Base-by-base conservation (phyloP, 2,888 invertebrate genomes). In the Petrophora chlorosata region DNA sequence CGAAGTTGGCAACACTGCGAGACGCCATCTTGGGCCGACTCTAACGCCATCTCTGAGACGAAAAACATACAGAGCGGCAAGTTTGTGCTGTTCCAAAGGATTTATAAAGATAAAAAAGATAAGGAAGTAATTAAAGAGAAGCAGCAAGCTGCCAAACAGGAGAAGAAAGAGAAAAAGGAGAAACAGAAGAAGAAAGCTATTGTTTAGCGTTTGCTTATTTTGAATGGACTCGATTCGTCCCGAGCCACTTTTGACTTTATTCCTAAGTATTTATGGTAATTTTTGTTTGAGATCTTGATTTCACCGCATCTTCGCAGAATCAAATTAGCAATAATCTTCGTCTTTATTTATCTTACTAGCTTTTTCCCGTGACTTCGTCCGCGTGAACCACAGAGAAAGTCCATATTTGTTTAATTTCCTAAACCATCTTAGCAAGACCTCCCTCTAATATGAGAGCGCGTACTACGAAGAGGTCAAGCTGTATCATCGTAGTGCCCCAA, bases 71-170 rank as follows among this genome's bases (percentile, higher is more conserved):
- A 85, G 34, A 73, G 75, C 26, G 88, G 88, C 0, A 90, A 90
- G 51, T 83, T 88, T 28, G 79, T 90, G 14, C 56, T 91, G 5
- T 90, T 90, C 47, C 90, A 83, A 60, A 76, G 89, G 57, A 78
- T 90, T 40, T 84, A 87, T 52, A 63, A 54, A 1, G 82, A 87
- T 33, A 86, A 85, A 23, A 76, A 76, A 13, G 64, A 61, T 44
- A 47, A 57, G n/a, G 34, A 9, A 14, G 48, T 0, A 7, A 12
- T 44, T 9, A 44, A 40, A 15, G 36, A 32, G 8, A 17, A 26
- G n/a, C n/a, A n/a, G n/a, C 36, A 9, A 14, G 48, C 0, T n/a
- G 15, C 41, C n/a, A 44, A 40, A 15, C 39, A 32, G 8, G 23
- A 26, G n/a, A 50, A 50, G 38, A 61, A 53, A 4, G 81, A 82